Percentiles rank a stretch among this genome's conserved stretches.
phyloP scores from a whole-genome alignment of 1,140 invertebrate species.

The Calephelis virginiensis region DNA sequence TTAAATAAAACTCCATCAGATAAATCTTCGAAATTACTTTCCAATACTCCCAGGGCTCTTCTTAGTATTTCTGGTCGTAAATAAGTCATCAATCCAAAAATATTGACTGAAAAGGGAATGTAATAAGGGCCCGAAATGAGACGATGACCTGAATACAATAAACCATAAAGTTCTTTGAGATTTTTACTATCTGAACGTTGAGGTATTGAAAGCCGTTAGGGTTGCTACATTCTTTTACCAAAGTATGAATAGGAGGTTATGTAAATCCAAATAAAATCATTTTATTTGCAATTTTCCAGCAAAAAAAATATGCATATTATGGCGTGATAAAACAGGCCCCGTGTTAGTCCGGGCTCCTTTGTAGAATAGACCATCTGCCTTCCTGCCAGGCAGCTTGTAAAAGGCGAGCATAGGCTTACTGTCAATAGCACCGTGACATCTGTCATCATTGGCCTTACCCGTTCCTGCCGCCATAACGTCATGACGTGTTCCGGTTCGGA shows the following conservation, averaged over 20 bases:
- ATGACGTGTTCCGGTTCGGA: too few species aligned
- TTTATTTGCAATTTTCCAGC: too few species aligned
- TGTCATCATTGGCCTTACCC: too few species aligned
- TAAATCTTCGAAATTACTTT: constrained; percentile 8
- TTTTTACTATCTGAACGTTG: constrained; percentile 35
- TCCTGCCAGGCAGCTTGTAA: too few species aligned
- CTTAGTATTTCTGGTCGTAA: constrained; percentile 3
- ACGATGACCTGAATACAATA: constrained; percentile 36
- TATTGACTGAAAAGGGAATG: constrained; percentile 14
- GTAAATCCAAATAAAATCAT: too few species aligned
- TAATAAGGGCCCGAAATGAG: constrained; percentile 22
- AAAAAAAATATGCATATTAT: too few species aligned
- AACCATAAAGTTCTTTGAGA: constrained; percentile 32
- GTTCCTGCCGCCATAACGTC: too few species aligned
- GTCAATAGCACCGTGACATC: too few species aligned
- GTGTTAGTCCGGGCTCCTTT: too few species aligned
- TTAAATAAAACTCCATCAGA: constrained; percentile 1
- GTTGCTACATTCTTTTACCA: not conserved
- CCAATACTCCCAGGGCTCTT: not conserved
- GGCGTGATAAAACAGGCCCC: too few species aligned
- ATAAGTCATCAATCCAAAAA: constrained; percentile 13
- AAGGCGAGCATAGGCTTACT: too few species aligned
- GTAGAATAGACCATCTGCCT: too few species aligned
- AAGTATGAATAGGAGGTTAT: not conserved
- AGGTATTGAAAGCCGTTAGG: not conserved